phyloP scores from a whole-genome alignment of 2,888 invertebrate species.

The Parasteatoda lunata region DNA sequence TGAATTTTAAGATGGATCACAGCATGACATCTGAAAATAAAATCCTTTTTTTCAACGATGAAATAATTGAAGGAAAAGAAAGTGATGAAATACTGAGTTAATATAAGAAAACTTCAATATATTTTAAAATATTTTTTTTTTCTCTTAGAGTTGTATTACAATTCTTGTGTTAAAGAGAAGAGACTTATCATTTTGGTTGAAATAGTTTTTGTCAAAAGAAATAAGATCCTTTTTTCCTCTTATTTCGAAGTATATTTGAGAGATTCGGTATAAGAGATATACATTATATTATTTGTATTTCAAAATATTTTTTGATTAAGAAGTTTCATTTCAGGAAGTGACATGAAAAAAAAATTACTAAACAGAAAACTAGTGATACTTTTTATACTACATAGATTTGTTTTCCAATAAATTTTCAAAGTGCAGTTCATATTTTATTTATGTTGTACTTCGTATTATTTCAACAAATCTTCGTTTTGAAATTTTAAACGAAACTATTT shows the following conservation, averaged over 20 bases:
- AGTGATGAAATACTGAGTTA: neutral
- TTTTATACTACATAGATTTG: too few species aligned
- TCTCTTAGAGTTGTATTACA: too few species aligned
- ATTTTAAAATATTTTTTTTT: neutral
- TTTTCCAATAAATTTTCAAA: too few species aligned
- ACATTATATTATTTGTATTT: neutral
- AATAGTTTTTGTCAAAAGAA: neutral
- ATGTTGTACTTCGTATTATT: too few species aligned
- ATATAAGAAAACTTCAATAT: neutral
- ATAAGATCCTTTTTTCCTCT: neutral
- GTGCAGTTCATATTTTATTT: too few species aligned
- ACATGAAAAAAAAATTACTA: too few species aligned
- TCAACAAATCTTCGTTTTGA: too few species aligned
- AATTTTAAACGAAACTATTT: too few species aligned
- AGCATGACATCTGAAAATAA: constrained; percentile 5
- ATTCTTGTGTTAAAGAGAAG: neutral
- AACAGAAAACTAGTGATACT: too few species aligned
- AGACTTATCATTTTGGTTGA: neutral
- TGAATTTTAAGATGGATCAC: constrained; percentile 23
- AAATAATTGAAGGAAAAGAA: constrained; percentile 21
- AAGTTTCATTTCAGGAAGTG: too few species aligned
- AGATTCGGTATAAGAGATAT: neutral
- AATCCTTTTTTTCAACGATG: constrained; percentile 25
- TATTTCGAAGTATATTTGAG: neutral
- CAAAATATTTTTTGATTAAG: too few species aligned